Evolutionary conservation across 2,888 invertebrate species (phyloP), one percentile per base, ranked within the genome.

Genomic region (Desoria tigrina): DNA sequence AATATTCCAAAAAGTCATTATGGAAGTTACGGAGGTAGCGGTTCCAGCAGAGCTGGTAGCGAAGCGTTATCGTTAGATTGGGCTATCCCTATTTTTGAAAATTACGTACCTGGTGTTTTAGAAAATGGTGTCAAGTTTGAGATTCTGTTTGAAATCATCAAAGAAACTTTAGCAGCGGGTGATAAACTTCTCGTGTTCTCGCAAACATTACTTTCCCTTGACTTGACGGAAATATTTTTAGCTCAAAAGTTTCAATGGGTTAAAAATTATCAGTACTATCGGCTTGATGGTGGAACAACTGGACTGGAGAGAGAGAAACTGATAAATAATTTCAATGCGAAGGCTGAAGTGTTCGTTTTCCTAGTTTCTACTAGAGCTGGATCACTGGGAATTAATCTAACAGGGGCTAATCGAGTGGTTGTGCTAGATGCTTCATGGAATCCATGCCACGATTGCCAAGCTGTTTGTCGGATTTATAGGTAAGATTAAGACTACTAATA

Each of bases 371-470:
- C 99, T 0, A 86, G 94, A 76, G 97, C 97, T 42, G 97, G 97
- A 1, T 96, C 95, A 16, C 83, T 97, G 37, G 99, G 99, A 9
- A 97, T 99, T 73, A 99, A 99, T 83, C 84, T 99, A 70, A 92
- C 96, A 23, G 96, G 97, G 18, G 99, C 99, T 0, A 98, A 97
- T 81, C 85, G 99, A 37, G 98, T 98, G 4, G 90, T 97, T 49
- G 95, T 99, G 56, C 90, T 98, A 78, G 99, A 99, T 80, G 97
- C 98, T 16, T 95, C 94, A 6, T 99, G 98, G 97, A 99, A 99
- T 83, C 98, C 98, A 1, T 98, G 98, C 79, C 98, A 99, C 78
- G 97, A 97, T 79, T 93, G 94, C 0, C 94, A 94, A 83, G 98
- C 98, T 32, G 96, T 99, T 16, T 98, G 98, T 80, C 84, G 98